Percentiles rank a stretch among this genome's conserved stretches.
Evolutionary conservation across 1,140 invertebrate species (phyloP).

Genomic region (Cardiocondyla obscurior): DNA sequence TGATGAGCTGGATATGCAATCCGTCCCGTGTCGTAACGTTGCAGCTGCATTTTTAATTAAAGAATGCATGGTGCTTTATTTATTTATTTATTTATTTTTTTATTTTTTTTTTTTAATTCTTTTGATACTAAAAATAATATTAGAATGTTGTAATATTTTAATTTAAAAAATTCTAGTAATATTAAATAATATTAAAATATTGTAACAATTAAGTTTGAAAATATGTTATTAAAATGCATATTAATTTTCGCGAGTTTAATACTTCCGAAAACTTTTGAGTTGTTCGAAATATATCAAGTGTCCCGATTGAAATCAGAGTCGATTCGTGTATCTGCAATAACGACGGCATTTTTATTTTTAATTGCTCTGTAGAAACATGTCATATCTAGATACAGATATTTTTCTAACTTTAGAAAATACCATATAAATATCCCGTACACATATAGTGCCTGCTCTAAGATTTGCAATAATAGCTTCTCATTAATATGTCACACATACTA

Average conservation of each 20-base stretch:
- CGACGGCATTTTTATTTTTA: constrained; percentile 4
- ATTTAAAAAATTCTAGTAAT: too few relatives aligned
- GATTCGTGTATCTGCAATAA: neutral
- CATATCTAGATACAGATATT: neutral
- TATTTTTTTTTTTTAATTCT: too few relatives aligned
- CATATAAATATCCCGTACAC: neutral
- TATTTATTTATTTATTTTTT: too few relatives aligned
- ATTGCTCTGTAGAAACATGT: neutral
- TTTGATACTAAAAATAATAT: too few relatives aligned
- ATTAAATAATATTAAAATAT: too few relatives aligned
- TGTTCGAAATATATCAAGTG: constrained; percentile 28
- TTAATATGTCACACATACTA: neutral
- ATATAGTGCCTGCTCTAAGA: neutral
- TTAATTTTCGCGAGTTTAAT: neutral
- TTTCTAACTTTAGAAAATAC: neutral
- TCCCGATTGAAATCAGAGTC: constrained; percentile 8
- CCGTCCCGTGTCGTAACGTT: neutral
- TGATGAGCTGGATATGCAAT: neutral
- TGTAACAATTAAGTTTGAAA: neutral
- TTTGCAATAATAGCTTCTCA: neutral
- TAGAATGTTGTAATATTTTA: too few relatives aligned
- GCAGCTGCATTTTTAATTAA: neutral
- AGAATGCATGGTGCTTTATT: neutral
- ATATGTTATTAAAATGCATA: too few relatives aligned
- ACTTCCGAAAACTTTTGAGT: constrained; percentile 7